Base-by-base conservation (phyloP, 2,113 vertebrate species). In the Nyctibius bracteatus region DNA sequence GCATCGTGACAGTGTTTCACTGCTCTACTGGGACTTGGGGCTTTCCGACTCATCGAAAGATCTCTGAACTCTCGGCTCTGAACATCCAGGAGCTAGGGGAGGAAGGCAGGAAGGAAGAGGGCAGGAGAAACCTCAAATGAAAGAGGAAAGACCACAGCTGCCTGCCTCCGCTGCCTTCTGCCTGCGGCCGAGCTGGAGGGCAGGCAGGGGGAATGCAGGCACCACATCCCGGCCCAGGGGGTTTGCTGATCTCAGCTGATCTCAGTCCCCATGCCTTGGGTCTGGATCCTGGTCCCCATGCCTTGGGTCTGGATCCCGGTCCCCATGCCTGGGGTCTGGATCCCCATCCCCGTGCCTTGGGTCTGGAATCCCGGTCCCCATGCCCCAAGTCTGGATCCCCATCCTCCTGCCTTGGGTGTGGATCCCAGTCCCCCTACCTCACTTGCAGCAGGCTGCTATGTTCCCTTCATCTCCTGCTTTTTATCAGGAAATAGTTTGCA, bases 151-250 rank as follows among this genome's bases (percentile, higher is more conserved):
- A 20, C 21, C 74, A 6, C 7, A 2, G 6, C 13, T 6, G 6
- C 6, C 22, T 14, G 28, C 20, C 8, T 46, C 37, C 1, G 1
- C 25, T 59, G 33, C 73, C n/a, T 55, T 43, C 24, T 66, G 63
- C 47, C 57, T 2, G 0, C 0, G 1, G 27, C 30, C 3, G 0
- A 18, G 12, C 21, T 61, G 18, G 66, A 57, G 37, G 41, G 44
- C 57, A 55, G 74, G 66, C 58, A 46, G n/a, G 20, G 55, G 31
- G 17, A 55, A 49, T 6, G 31, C 37, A 16, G 39, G n/a, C 10
- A 43, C 3, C 2, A 1, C 12, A 30, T n/a, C 41, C 33, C 28
- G 20, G 16, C 18, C 2, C 0, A 61, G 23, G 14, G 46, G 14
- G 11, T 33, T 41, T 49, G 61, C 39, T 2, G 2, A 9, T 51